Base-by-base conservation (phyloP, 2,797 vertebrate species). In the Xerus rutilus region DNA sequence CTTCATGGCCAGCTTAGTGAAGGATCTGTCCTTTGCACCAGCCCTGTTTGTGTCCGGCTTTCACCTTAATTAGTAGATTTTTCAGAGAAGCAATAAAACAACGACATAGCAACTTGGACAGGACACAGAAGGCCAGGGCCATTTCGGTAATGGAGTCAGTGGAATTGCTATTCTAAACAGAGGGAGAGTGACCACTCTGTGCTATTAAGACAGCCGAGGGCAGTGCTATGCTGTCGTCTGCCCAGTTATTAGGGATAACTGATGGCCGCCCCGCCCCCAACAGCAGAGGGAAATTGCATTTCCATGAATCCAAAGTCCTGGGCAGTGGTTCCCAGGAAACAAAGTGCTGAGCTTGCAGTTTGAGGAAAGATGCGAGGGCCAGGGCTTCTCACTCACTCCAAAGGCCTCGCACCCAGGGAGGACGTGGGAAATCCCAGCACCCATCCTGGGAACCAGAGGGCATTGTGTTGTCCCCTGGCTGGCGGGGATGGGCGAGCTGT, bases 401-500 rank as follows among this genome's bases (percentile, higher is more conserved):
- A 99, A 99, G 49, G 99, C 99, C 98, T 98, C 98, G 95, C 98
- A 99, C 91, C 99, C 98, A 85, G 99, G 99, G 95, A 99, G 99
- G 76, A 98, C 98, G 86, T 99, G 95, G 28, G 99, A 98, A 73
- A 99, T 98, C 99, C 62, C 93, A 99, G 98, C 0, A 98, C 98
- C 4, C 99, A 99, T 3, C 98, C 98, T 88, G 99, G 97, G 92
- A 99, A 99, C 98, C 98, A 99, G 86, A 99, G 96, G 8, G 98
- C 98, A 20, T 98, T 82, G 98, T 98, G 8, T 99, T 98, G 49
- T 98, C 98, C 84, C 98, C 98, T 0, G 98, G 89, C 99, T 99
- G 97, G 98, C 99, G 14, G 1, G 99, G 99, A 94, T 99, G 99
- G 97, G 99, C 99, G 94, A 99, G 99, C 98, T 99, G 98, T 99